These are phyloP conservation scores for Myotis myotis DNA, from an alignment of 2,797 vertebrate genomes.

Conservation along the genomic window DNA sequence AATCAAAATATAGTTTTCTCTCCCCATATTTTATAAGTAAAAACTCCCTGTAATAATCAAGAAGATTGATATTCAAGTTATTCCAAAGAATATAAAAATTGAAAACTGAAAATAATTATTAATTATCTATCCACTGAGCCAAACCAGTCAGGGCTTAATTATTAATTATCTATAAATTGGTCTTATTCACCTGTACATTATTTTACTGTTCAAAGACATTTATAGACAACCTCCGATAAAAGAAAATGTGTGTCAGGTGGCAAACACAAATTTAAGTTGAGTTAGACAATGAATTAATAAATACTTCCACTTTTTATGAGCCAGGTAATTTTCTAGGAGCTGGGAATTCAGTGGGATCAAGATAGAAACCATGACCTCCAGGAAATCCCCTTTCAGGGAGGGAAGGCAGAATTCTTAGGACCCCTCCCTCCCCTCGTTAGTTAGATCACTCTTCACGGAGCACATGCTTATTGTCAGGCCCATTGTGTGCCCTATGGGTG, in stretches of 20 bases:
- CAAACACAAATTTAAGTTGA: background rate
- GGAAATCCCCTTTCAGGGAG: background rate
- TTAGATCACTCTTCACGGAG: background rate
- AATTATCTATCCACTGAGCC: background rate
- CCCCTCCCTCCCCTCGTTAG: background rate
- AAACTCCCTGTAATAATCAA: background rate
- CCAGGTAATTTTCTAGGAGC: background rate
- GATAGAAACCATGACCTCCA: background rate
- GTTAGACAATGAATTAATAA: background rate
- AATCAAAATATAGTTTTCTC: slow-evolving; percentile 12
- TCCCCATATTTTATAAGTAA: background rate
- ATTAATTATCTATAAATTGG: background rate
- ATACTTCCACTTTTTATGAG: slow-evolving; percentile 19
- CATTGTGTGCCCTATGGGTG: background rate
- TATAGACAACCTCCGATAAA: background rate
- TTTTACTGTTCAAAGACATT: background rate
- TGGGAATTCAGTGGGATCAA: background rate
- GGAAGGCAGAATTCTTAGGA: background rate
- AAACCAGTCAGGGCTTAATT: background rate
- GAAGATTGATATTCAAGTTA: background rate
- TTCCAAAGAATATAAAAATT: slow-evolving; percentile 29
- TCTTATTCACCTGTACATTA: background rate
- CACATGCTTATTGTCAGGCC: background rate
- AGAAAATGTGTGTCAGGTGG: slow-evolving; percentile 1
- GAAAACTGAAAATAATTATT: background rate